Evolutionary conservation across 1,140 invertebrate species (phyloP), one percentile per base, ranked within the genome.

Genomic region (Teleogryllus occipitalis): DNA sequence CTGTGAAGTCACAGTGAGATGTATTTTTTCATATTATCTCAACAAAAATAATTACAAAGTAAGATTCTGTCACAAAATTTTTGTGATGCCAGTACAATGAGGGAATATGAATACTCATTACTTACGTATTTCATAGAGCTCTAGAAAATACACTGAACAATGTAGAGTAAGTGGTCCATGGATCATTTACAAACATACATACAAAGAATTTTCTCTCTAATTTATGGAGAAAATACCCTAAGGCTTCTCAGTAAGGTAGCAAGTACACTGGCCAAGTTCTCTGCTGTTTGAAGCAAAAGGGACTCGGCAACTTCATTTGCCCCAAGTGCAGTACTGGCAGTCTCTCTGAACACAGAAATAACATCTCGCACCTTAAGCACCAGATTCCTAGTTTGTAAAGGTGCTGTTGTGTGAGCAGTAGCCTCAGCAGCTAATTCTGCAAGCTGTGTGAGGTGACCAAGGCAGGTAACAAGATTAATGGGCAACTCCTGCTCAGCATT

Each of bases 321-420:
- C 8, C 83, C 83, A 27, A 79, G 77, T 8, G 85, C 82, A n/a
- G 86, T 86, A 14, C 91, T 91, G 80, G 92, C 84, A 81, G 92
- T 90, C 81, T 91, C 90, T 84, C 87, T 79, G 81, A 94, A 95
- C 21, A 93, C 92, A n/a, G 92, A 90, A 0, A 93, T 91, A 39
- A 95, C 93, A 84, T 94, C 93, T 82, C 92, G 91, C 8, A 96
- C 92, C 84, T 94, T 92, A 18, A 93, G 88, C 0, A 95, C 92
- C 54, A 96, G 86, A 83, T 94, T 94, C 54, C 93, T 88, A 0
- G 94, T 95, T 83, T 95, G 93, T 46, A 94, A 86, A 0, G 93
- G 91, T 0, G 92, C 89, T n/a, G 91, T 90, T 49, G 93, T 93
- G 81, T 93, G 91, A 72, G 91, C 88, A n/a, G 92, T 90, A 77